Conservation (phyloP, 1,140 invertebrate genomes). For the Rhagoletis pomonella region DNA sequence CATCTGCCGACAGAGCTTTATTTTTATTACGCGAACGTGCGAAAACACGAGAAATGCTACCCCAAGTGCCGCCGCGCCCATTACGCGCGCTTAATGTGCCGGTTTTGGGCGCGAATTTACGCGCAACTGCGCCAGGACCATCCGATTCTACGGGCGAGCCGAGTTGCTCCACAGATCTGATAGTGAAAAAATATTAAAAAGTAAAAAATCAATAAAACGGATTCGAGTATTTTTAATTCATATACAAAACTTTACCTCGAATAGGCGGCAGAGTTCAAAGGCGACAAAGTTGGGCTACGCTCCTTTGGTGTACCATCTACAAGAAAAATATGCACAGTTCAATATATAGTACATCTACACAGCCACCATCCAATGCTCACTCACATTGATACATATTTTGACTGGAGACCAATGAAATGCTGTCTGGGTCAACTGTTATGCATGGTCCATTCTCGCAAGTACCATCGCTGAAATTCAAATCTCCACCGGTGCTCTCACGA, state of each 20-base stretch:
- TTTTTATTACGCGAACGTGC: slow-evolving; percentile 88
- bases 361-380: slow-evolving; percentile 67
- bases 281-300: slow-evolving; percentile 86
- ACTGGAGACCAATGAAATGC: slow-evolving; percentile 72
- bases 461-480: slow-evolving; percentile 73
- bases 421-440: slow-evolving; percentile 73
- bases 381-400: slow-evolving; percentile 89
- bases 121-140: slow-evolving; percentile 74
- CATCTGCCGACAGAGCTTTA: slow-evolving; percentile 76
- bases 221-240: too few relatives aligned
- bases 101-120: slow-evolving; percentile 73
- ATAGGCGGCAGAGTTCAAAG: slow-evolving; percentile 84
- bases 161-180: slow-evolving; percentile 82
- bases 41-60: slow-evolving; percentile 89
- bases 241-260: slow-evolving; percentile 77
- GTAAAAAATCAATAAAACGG: not conserved
- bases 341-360: not conserved
- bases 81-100: slow-evolving; percentile 74
- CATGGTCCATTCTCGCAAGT: slow-evolving; percentile 73
- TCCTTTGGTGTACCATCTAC: slow-evolving; percentile 87
- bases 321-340: slow-evolving; percentile 52
- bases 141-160: slow-evolving; percentile 76
- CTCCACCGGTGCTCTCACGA: slow-evolving; percentile 81
- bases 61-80: slow-evolving; percentile 81
- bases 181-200: slow-evolving; percentile 29